Conservation (phyloP, 1,140 invertebrate species). For the Brevipalpus yothersi region DNA sequence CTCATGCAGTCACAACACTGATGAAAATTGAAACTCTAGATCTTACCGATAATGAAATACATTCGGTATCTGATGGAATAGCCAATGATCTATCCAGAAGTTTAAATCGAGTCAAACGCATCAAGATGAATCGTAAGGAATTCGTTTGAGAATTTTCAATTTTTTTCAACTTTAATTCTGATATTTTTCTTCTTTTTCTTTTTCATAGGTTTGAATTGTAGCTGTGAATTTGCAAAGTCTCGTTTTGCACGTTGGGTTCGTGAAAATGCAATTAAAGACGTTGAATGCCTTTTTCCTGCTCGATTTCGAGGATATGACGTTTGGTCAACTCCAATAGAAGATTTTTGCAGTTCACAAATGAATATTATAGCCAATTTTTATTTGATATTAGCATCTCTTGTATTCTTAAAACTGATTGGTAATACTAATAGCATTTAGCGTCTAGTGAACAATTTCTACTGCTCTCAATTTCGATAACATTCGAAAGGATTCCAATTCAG, state of each 20-base stretch:
- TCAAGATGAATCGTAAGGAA: conserved; percentile 5
- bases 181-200: background rate
- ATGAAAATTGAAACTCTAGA: conserved; percentile 8
- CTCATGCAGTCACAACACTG: conserved; percentile 2
- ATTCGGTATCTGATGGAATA: conserved; percentile 1
- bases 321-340: conserved; percentile 7
- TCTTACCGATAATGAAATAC: conserved; percentile 5
- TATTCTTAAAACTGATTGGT: too few relatives aligned
- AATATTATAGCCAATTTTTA: too few relatives aligned
- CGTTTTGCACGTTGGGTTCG: conserved; percentile 8
- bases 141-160: background rate
- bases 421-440: too few relatives aligned
- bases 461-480: too few relatives aligned
- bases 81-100: background rate
- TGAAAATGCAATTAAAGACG: conserved; percentile 7
- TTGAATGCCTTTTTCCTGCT: background rate
- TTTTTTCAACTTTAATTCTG: background rate
- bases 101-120: conserved; percentile 3
- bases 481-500: too few relatives aligned
- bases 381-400: too few relatives aligned
- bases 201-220: conserved; percentile 6
- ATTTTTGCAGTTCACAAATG: conserved; percentile 3
- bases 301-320: conserved; percentile 3
- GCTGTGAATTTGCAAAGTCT: conserved; percentile 8
- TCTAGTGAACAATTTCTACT: too few relatives aligned